Base-by-base conservation (phyloP, 1,140 invertebrate genomes). In the Calosoma granatense region DNA sequence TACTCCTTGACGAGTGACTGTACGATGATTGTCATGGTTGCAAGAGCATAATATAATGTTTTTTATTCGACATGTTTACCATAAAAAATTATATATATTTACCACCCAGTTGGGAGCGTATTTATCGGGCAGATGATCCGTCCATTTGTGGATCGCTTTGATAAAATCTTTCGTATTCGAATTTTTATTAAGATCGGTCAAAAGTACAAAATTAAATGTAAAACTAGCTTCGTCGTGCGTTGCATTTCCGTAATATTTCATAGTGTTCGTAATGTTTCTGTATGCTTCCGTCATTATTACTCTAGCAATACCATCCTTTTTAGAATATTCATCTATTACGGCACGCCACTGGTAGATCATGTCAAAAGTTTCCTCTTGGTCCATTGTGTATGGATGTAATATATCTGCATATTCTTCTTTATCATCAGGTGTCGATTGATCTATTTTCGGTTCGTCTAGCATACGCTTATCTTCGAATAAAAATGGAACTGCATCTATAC, bases 271-370 rank as follows among this genome's bases (percentile, higher is more conserved):
- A 15, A 82, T 70, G 56, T 69, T 70, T 1, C 79, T 78, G 63
- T 87, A 88, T 1, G 80, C 81, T 72, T 91, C 88, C 0, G 82
- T 81, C 75, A 91, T 79, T 72, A 91, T 79, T 2, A 89, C 77
- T 72, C 86, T 78, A 57, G 61, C 20, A 22, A 51, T n/a, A n/a
- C n/a, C n/a, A n/a, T n/a, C n/a, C n/a, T n/a, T n/a, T n/a, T n/a
- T n/a, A n/a, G n/a, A n/a, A n/a, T 12, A 75, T 12, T 76, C 68
- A 54, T 86, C 80, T 0, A 84, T 67, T 12, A 81, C 61, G 39
- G 76, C 67, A 54, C 84, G 73, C 68, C 83, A 85, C 56, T 81
- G 75, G 4, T 74, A 74, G 0, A 88, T 56, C 57, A 86, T 65
- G 4, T 82, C 78, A 22, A 78, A 80, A 0, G 77, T 81, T 64